A percentile compares a stretch with the other conserved stretches of the same genome.
phyloP scores from a whole-genome alignment of 2,113 vertebrate species.

The Athene noctua region DNA sequence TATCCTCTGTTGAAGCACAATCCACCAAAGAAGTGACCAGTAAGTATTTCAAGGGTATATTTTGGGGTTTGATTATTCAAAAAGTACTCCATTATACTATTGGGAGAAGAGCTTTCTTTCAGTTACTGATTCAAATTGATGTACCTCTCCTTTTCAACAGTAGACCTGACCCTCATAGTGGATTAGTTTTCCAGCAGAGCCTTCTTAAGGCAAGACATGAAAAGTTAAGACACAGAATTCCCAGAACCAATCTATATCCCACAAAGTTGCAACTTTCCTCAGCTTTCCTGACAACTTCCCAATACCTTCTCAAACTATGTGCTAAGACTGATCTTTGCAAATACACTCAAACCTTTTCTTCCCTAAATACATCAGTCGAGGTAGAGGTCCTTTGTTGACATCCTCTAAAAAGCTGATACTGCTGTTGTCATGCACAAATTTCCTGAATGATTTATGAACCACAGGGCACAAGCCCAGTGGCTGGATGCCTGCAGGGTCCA shows the following conservation, averaged over 20 bases:
- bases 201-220: background rate
- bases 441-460: background rate
- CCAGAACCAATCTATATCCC: background rate
- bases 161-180: background rate
- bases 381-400: accelerated
- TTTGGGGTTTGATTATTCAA: background rate
- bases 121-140: background rate
- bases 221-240: background rate
- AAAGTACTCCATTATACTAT: background rate
- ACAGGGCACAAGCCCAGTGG: background rate
- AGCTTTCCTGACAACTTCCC: background rate
- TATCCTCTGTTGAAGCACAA: background rate
- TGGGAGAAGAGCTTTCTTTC: background rate
- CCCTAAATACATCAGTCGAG: background rate
- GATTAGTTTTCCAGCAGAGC: background rate
- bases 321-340: background rate
- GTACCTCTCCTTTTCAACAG: background rate
- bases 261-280: background rate
- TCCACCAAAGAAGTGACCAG: background rate
- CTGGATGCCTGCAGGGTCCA: background rate
- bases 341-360: background rate
- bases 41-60: background rate
- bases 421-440: background rate
- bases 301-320: background rate
- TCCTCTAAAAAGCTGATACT: background rate